Conservation (phyloP, 2,797 vertebrate genomes). For the Phataginus tricuspis region DNA sequence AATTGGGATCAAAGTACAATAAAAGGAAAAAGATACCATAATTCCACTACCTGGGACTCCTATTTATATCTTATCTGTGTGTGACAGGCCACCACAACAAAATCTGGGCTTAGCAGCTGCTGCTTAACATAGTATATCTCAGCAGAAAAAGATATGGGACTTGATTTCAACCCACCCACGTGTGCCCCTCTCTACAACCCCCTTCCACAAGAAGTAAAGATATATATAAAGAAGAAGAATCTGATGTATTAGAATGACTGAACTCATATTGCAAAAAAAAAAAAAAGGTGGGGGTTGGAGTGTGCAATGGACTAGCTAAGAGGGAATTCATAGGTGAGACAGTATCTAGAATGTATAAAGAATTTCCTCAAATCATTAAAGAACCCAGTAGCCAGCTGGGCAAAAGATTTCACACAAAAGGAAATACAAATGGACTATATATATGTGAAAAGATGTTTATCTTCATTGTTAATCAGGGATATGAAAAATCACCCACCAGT, state of each 20-base stretch:
- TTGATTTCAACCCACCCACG: not conserved
- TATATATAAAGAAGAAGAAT: not conserved
- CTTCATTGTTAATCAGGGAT: not conserved
- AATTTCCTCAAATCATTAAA: slow-evolving; percentile 16
- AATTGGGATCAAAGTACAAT: not conserved
- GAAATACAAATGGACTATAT: not conserved
- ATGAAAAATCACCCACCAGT: not conserved
- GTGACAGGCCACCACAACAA: not conserved
- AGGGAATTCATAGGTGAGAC: not conserved
- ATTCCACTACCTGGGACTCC: not conserved
- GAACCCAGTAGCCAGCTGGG: not conserved
- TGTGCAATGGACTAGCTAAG: not conserved
- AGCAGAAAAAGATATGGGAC: not conserved
- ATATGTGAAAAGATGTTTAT: not conserved
- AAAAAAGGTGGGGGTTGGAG: too few species aligned
- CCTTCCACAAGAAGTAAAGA: not conserved
- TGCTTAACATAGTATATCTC: not conserved
- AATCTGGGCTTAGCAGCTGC: not conserved
- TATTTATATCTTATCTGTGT: not conserved
- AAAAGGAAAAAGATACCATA: slow-evolving; percentile 5
- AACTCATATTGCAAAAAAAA: not conserved
- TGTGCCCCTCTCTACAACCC: not conserved
- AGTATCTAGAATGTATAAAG: not conserved
- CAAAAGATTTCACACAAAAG: not conserved
- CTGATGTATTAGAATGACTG: not conserved